Conservation (phyloP, 2,113 vertebrate species). For the Fulmarus glacialis region DNA sequence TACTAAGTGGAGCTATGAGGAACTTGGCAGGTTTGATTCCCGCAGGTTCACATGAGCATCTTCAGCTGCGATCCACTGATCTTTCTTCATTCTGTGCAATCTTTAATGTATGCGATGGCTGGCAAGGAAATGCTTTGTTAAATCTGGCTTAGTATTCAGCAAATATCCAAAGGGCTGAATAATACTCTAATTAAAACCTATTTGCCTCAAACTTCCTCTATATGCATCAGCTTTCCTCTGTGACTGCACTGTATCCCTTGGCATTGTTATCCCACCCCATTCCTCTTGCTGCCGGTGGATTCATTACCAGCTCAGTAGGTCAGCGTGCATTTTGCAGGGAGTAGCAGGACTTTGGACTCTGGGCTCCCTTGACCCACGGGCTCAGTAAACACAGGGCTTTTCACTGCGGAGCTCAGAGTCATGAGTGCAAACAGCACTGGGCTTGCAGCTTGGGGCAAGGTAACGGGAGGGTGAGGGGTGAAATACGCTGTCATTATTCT, state of each 20-base stretch:
- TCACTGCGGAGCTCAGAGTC: neutral
- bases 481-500: accelerated
- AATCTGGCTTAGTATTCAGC: neutral
- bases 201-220: slow-evolving; percentile 13
- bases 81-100: neutral
- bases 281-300: neutral
- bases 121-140: slow-evolving; percentile 30
- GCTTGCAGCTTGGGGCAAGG: neutral
- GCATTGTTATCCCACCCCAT: neutral
- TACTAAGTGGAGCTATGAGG: neutral
- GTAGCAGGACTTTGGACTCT: neutral
- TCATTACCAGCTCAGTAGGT: neutral
- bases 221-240: neutral
- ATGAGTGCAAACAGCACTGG: neutral
- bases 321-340: neutral
- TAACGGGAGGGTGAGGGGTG: neutral
- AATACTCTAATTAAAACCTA: slow-evolving; percentile 40
- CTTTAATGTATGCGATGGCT: neutral
- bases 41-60: neutral
- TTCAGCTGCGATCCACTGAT: neutral
- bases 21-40: slow-evolving; percentile 31
- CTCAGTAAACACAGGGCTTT: neutral
- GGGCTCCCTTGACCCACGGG: neutral
- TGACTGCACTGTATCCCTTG: neutral
- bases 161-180: slow-evolving; percentile 39